Percentiles rank a stretch among this genome's conserved stretches.
phyloP scores from a whole-genome alignment of 2,888 invertebrate species.

The Scaptomyza flava region DNA sequence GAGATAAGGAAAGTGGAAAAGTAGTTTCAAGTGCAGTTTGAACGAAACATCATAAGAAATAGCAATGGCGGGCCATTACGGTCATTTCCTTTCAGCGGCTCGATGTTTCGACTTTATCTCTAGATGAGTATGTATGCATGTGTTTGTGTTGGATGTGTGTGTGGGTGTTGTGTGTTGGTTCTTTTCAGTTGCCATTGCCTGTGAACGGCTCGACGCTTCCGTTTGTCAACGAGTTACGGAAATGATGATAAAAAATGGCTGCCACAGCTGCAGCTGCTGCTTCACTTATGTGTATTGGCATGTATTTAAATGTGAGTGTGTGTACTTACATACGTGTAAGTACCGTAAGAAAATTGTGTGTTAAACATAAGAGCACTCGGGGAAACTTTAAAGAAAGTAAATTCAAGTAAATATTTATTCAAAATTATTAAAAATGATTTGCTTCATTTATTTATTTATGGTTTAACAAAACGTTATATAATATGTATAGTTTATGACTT shows the following conservation, averaged over 20 bases:
- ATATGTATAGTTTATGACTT: too few species aligned
- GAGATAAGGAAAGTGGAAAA: conserved; percentile 43
- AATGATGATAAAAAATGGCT: conserved; percentile 81
- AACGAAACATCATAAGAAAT: conserved; percentile 71
- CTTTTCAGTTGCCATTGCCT: conserved; percentile 43
- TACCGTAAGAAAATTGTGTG: background rate
- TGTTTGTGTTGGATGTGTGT: conserved; percentile 6
- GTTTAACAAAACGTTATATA: background rate
- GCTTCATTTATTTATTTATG: background rate
- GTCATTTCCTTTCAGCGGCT: conserved; percentile 65
- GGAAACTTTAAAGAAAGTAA: too few species aligned
- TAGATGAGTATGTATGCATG: background rate
- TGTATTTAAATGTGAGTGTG: conserved; percentile 27
- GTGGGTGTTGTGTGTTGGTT: conserved; percentile 14
- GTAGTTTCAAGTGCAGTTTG: conserved; percentile 63
- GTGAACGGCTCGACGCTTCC: conserved; percentile 75
- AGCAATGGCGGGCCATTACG: conserved; percentile 63
- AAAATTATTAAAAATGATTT: too few species aligned
- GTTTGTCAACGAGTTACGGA: conserved; percentile 82
- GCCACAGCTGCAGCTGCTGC: conserved; percentile 61
- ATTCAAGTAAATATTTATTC: background rate
- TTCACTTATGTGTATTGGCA: conserved; percentile 46
- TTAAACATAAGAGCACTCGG: background rate
- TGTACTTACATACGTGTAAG: conserved; percentile 11
- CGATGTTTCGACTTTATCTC: conserved; percentile 12